Evolutionary conservation across 2,888 invertebrate species (phyloP).

Genomic region (Pharmacophagus antenor): DNA sequence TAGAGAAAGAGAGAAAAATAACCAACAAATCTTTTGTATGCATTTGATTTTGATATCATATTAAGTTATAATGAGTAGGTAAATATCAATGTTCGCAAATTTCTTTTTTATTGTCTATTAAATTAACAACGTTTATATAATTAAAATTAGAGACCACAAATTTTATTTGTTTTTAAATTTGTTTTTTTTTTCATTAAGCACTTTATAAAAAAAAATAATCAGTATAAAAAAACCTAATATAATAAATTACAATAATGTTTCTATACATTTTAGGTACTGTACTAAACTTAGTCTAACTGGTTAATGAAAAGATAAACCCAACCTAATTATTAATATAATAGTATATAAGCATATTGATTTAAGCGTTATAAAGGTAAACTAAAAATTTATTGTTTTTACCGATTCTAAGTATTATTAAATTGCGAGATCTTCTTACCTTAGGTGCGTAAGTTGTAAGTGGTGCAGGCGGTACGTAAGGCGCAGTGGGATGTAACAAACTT

Average conservation of each 20-base stretch:
- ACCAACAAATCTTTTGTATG: too few species aligned
- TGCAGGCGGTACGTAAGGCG: slow-evolving; percentile 94
- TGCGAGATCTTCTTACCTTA: slow-evolving; percentile 85
- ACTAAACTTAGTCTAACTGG: neutral
- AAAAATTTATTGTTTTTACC: slow-evolving; percentile 1
- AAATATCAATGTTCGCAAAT: too few species aligned
- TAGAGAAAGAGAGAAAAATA: too few species aligned
- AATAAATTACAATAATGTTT: neutral
- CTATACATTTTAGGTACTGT: neutral
- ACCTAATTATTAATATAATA: neutral
- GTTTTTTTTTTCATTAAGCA: neutral
- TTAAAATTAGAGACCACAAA: neutral
- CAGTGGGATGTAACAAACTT: slow-evolving; percentile 89
- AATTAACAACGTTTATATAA: neutral
- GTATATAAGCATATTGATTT: slow-evolving; percentile 1
- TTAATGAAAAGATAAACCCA: neutral
- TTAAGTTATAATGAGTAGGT: too few species aligned
- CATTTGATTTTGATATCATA: too few species aligned
- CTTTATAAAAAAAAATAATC: neutral
- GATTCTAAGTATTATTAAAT: neutral
- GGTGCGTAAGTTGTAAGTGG: slow-evolving; percentile 93
- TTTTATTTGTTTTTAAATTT: neutral
- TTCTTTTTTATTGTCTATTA: neutral
- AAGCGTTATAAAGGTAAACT: slow-evolving; percentile 1
- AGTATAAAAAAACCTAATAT: neutral